A percentile compares a stretch with the other conserved stretches of the same genome.
Conservation (phyloP, 1,140 invertebrate species). For the Cepaea nemoralis region DNA sequence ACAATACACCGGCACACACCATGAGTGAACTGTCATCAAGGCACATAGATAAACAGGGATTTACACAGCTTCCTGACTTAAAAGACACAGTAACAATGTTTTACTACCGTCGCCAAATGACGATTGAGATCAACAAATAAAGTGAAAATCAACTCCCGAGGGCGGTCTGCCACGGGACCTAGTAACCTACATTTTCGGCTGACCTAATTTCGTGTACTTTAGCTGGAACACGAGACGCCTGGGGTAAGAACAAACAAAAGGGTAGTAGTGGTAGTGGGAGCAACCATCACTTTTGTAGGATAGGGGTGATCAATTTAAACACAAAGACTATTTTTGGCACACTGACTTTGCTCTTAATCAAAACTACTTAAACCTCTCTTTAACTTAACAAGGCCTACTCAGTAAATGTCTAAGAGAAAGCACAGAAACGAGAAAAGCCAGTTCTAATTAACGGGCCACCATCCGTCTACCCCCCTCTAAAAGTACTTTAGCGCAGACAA, state of each 20-base stretch:
- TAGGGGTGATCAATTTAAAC: neutral
- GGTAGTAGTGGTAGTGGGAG: neutral
- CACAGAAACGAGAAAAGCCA: neutral
- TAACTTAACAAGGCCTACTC: too few species aligned
- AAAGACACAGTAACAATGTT: too few species aligned
- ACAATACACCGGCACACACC: too few species aligned
- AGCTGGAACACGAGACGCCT: neutral
- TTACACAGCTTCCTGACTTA: too few species aligned
- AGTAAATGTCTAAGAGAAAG: neutral
- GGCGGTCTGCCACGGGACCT: slow-evolving; percentile 27
- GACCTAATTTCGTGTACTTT: slow-evolving; percentile 35
- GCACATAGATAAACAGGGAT: too few species aligned
- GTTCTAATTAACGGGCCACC: neutral
- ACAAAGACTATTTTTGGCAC: too few species aligned
- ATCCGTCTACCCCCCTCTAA: neutral
- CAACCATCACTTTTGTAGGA: neutral
- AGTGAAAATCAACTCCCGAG: neutral
- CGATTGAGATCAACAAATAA: neutral
- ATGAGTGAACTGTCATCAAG: too few species aligned
- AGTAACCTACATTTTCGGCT: slow-evolving; percentile 38
- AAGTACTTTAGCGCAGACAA: neutral
- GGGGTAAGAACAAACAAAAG: neutral
- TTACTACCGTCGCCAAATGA: too few species aligned
- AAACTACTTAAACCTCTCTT: too few species aligned
- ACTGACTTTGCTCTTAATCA: too few species aligned